Evolutionary conservation across 2,797 vertebrate genomes (phyloP).

Genomic region (Chelidonichthys spinosus): DNA sequence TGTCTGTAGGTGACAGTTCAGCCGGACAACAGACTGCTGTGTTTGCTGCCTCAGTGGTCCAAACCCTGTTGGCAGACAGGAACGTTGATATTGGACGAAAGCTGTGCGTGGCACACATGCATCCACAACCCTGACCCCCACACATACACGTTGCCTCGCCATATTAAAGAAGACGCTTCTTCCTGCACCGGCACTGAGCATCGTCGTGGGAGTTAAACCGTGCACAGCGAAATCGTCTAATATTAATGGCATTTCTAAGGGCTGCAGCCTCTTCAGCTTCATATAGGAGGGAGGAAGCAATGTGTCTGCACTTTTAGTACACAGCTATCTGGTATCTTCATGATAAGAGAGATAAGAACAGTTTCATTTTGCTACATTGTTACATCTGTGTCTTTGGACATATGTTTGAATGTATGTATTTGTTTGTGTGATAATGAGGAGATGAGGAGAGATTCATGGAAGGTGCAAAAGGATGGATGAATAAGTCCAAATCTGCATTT

Average conservation of each 20-base stretch:
- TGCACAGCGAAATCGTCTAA: conserved; percentile 1
- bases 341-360: neutral
- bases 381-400: neutral
- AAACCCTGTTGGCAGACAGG: conserved; percentile 26
- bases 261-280: neutral
- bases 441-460: neutral
- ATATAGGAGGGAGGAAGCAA: conserved; percentile 10
- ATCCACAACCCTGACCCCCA: neutral
- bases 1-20: conserved; percentile 41
- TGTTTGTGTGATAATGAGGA: neutral
- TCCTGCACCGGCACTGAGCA: neutral
- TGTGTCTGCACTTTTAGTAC: conserved; percentile 11
- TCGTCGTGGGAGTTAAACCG: conserved; percentile 11
- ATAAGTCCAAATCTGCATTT: neutral
- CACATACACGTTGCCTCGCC: neutral
- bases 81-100: conserved; percentile 15
- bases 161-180: neutral
- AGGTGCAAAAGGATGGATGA: neutral
- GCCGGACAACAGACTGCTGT: conserved; percentile 18
- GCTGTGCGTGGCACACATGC: neutral
- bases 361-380: neutral
- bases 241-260: neutral
- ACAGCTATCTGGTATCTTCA: neutral
- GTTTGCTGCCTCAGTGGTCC: conserved; percentile 36
- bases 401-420: neutral